Conservation (phyloP, 2,888 invertebrate species). For the Aphodius granarius region DNA sequence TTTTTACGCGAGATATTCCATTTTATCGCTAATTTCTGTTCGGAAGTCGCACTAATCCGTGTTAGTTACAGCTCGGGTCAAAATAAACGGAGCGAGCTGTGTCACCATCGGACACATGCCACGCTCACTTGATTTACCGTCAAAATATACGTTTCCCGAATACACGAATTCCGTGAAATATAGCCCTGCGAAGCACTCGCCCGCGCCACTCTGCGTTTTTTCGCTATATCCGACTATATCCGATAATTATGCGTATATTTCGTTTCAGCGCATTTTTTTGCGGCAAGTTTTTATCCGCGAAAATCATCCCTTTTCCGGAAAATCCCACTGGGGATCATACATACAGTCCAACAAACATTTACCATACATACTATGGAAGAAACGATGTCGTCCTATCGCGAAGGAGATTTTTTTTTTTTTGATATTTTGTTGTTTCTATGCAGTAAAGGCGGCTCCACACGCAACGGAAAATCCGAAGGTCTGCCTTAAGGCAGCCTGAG, state of each 20-base stretch:
- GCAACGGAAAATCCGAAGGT: too few species aligned
- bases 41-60: conserved; percentile 1
- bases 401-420: too few species aligned
- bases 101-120: conserved; percentile 27
- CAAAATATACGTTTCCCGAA: conserved; percentile 39
- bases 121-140: conserved; percentile 28
- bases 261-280: not conserved
- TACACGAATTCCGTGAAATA: conserved; percentile 46
- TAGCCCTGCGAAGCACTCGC: conserved; percentile 34
- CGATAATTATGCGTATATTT: not conserved
- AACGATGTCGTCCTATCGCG: too few species aligned
- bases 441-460: too few species aligned
- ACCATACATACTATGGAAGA: too few species aligned
- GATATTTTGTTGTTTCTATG: too few species aligned
- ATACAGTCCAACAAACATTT: too few species aligned
- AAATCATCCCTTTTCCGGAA: too few species aligned
- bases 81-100: conserved; percentile 6
- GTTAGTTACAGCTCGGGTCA: not conserved
- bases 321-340: too few species aligned
- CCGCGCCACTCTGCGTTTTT: not conserved
- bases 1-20: conserved; percentile 7
- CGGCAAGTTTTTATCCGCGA: not conserved
- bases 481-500: too few species aligned
- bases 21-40: conserved; percentile 10
- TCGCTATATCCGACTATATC: not conserved